Percentiles rank a stretch among this genome's conserved stretches.
These are phyloP conservation scores for Heliopora coerulea DNA, from an alignment of 92 coral and sea anemone species.

Conservation along the genomic window DNA sequence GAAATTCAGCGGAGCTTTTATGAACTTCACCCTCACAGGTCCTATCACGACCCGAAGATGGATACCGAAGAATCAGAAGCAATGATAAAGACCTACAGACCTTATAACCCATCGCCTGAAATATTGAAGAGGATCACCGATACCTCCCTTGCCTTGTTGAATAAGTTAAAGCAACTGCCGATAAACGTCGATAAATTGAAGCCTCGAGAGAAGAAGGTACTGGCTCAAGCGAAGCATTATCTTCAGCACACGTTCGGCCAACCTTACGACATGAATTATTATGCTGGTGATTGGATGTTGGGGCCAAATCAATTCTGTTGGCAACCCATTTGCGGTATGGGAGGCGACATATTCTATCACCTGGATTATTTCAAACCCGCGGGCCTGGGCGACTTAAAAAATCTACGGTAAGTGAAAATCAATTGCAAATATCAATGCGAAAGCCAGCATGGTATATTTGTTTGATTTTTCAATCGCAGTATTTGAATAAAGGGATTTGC, in stretches of 20 bases:
- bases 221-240: constrained; percentile 69
- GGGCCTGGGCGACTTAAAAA: constrained; percentile 48
- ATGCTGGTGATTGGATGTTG: constrained; percentile 90
- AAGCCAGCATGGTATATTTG: too few relatives aligned
- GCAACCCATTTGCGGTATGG: constrained; percentile 64
- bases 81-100: constrained; percentile 50
- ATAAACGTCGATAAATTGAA: constrained; percentile 53
- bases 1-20: constrained; percentile 57
- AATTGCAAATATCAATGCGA: too few relatives aligned
- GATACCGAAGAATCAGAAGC: constrained; percentile 31
- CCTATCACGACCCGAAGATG: constrained; percentile 45
- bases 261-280: constrained; percentile 77
- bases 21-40: constrained; percentile 57
- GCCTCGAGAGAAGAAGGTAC: constrained; percentile 70
- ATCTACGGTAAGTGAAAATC: constrained; percentile 37
- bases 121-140: constrained; percentile 62
- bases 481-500: not conserved
- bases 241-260: constrained; percentile 71
- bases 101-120: constrained; percentile 62
- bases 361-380: constrained; percentile 58
- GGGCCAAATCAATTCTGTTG: constrained; percentile 86
- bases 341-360: constrained; percentile 44
- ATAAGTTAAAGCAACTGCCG: constrained; percentile 42
- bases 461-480: not conserved
- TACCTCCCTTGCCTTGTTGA: constrained; percentile 58